phyloP scores from a whole-genome alignment of 2,113 vertebrate genomes.

The Acanthisitta chloris region DNA sequence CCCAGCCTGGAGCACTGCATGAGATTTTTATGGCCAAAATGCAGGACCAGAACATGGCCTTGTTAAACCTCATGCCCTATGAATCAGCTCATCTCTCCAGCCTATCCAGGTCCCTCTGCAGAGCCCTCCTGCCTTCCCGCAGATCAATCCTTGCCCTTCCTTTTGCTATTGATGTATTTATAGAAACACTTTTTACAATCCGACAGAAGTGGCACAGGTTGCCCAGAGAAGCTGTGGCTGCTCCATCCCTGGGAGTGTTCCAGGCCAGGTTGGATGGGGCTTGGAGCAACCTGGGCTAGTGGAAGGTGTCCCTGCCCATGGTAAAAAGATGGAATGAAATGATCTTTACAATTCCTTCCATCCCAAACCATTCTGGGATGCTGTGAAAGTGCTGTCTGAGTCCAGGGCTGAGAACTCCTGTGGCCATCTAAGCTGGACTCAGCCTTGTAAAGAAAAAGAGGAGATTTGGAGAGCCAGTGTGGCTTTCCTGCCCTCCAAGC shows the following conservation, averaged over 20 bases:
- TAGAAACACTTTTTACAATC: no score
- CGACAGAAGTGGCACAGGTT: neutral
- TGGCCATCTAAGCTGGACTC: neutral
- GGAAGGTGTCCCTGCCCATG: neutral
- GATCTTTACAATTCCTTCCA: neutral
- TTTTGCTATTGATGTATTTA: no score
- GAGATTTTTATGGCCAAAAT: no score
- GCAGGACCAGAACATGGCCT: no score
- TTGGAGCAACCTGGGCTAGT: accelerated
- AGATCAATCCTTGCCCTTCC: no score
- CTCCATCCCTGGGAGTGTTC: neutral
- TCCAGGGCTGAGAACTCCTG: neutral
- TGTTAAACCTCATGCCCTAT: no score
- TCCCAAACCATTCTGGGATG: neutral
- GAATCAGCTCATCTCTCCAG: no score
- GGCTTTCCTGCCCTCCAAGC: neutral
- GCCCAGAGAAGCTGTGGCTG: neutral
- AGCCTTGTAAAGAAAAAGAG: neutral
- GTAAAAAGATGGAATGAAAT: neutral
- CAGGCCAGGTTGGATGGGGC: neutral
- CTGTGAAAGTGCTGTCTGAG: neutral
- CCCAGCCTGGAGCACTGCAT: no score
- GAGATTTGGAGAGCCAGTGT: accelerated
- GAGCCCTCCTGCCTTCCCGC: no score
- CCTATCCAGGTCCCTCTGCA: no score